Evolutionary conservation across 2,888 invertebrate species (phyloP).

Genomic region (Stenotaenia linearis): DNA sequence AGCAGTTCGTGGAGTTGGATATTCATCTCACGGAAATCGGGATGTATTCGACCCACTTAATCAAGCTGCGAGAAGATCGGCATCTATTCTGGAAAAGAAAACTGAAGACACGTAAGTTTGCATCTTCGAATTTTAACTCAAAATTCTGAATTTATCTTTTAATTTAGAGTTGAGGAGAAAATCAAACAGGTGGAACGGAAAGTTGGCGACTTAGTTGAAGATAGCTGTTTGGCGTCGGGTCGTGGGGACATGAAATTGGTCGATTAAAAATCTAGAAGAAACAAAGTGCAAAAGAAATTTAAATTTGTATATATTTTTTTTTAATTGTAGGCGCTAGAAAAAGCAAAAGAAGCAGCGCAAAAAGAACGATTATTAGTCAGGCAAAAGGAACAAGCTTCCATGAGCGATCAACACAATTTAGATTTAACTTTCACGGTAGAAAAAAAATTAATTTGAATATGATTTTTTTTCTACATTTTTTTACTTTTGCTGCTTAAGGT

Average conservation of each 20-base stretch:
- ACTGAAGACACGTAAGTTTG: slow-evolving; percentile 66
- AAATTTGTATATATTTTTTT: slow-evolving; percentile 19
- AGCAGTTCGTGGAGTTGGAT: slow-evolving; percentile 93
- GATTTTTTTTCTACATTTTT: not conserved
- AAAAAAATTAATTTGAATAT: slow-evolving; percentile 30
- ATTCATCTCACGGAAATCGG: slow-evolving; percentile 63
- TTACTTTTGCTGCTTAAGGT: slow-evolving; percentile 58
- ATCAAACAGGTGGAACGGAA: slow-evolving; percentile 80
- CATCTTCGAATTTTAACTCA: not conserved
- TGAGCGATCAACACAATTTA: slow-evolving; percentile 85
- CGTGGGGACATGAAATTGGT: slow-evolving; percentile 58
- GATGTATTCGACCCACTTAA: slow-evolving; percentile 67
- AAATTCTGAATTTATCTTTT: not conserved
- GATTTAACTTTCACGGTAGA: slow-evolving; percentile 88
- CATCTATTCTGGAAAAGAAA: slow-evolving; percentile 62
- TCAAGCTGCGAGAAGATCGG: slow-evolving; percentile 55
- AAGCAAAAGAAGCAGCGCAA: slow-evolving; percentile 94
- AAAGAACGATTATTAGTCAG: slow-evolving; percentile 83
- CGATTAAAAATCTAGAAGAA: slow-evolving; percentile 35
- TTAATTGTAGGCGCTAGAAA: slow-evolving; percentile 61
- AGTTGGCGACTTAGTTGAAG: slow-evolving; percentile 83
- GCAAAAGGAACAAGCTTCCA: slow-evolving; percentile 83
- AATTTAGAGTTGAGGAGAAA: slow-evolving; percentile 77
- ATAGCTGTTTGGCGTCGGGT: slow-evolving; percentile 69
- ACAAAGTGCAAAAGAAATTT: slow-evolving; percentile 32